Evolutionary conservation across 2,888 invertebrate genomes (phyloP), one percentile per base, ranked within the genome.

Genomic region (Myopa tessellatipennis): DNA sequence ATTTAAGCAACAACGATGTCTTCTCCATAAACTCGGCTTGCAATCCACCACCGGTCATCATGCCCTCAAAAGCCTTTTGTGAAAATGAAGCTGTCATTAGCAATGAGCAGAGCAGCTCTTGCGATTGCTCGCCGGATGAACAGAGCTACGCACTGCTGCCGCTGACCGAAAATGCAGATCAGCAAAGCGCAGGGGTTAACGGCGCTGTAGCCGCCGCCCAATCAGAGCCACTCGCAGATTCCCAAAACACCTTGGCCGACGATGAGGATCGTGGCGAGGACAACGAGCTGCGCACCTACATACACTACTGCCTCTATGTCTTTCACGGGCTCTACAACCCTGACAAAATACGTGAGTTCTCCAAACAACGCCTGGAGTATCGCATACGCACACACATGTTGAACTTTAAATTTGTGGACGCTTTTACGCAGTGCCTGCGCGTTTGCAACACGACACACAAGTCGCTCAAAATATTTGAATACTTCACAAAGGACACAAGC

Each of bases 401-500:
- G 55, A 89, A 90, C 80, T 90, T 89, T 77, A 86, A 87, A 78
- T 89, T 88, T 76, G 85, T 88, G 40, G 89, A 90, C 78, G 89
- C 90, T 34, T 90, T 89, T 70, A 85, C 84, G 70, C 83, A 88
- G 40, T 89, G 89, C 77, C 83, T 90, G 79, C 84, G 84, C 7
- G 86, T 85, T 79, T 87, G 88, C 73, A 83, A 83, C 69, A 87
- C 76, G 60, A 82, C 86, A 58, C 83, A 85, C 73, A 87, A 87
- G 71, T 85, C 89, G 4, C 83, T 89, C 0, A 89, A 89, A 84
- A 83, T 89, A 12, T 90, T 90, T 79, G 90, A 89, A 84, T 89
- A 89, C 83, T 90, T 90, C 78, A 89, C 89, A 82, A 90, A 89
- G 84, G 90, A 90, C 76, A 87, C 89, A 34, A 88, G 88, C 77